These are phyloP conservation scores for Tichodroma muraria DNA, from an alignment of 2,113 vertebrate genomes.

Conservation along the genomic window DNA sequence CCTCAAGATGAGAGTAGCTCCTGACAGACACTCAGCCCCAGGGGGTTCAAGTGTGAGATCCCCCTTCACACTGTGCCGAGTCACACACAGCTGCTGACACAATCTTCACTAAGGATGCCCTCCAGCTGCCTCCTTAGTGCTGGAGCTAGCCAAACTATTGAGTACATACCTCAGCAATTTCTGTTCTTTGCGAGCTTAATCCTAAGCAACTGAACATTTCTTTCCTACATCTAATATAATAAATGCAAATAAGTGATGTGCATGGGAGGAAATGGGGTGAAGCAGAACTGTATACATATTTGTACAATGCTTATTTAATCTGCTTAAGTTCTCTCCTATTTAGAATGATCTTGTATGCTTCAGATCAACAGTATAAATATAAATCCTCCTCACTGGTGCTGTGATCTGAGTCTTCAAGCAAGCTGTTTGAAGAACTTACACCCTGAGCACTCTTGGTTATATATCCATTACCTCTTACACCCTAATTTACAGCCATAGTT, in stretches of 20 bases:
- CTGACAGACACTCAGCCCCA: not conserved
- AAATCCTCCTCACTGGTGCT: not conserved
- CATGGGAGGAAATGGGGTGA: not conserved
- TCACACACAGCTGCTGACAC: not conserved
- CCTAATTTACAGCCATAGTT: not conserved
- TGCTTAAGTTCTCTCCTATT: not conserved
- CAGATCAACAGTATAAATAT: not conserved
- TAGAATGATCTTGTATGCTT: constrained; percentile 3
- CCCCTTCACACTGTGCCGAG: not conserved
- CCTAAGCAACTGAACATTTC: not conserved
- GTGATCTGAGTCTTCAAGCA: not conserved
- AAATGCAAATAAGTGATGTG: not conserved
- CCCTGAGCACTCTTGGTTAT: not conserved
- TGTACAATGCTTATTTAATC: not conserved
- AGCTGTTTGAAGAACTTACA: not conserved
- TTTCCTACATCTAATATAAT: not conserved
- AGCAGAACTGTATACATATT: not conserved
- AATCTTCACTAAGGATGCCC: not conserved
- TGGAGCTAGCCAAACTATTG: not conserved
- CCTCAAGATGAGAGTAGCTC: not conserved
- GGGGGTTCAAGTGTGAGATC: not conserved
- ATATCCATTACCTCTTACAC: not conserved
- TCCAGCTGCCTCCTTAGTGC: not conserved
- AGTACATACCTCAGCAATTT: not conserved
- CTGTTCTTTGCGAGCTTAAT: not conserved